A percentile compares a stretch with the other conserved stretches of the same genome.
Conservation (phyloP, 2,888 invertebrate species). For the Neoaliturus tenellus region DNA sequence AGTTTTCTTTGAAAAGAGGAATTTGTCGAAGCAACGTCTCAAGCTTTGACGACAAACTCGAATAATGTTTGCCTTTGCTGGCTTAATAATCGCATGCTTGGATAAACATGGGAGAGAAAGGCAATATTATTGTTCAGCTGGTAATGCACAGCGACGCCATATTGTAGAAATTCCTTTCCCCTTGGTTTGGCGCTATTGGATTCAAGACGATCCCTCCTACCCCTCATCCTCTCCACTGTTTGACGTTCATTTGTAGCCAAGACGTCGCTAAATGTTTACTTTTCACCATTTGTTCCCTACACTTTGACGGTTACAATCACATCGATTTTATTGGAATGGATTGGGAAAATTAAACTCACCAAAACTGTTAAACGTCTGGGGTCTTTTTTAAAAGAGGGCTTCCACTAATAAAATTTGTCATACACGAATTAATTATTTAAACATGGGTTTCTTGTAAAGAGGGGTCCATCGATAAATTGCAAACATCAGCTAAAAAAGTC, state of each 20-base stretch:
- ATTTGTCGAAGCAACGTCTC: slow-evolving; percentile 15
- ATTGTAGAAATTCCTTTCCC: slow-evolving; percentile 34
- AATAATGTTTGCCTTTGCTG: slow-evolving; percentile 48
- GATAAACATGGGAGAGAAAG: slow-evolving; percentile 38
- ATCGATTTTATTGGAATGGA: neutral
- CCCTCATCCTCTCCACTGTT: neutral
- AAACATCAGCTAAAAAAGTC: too few species aligned
- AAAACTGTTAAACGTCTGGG: too few species aligned
- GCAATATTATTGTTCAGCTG: slow-evolving; percentile 47
- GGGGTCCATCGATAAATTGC: too few species aligned
- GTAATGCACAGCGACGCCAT: slow-evolving; percentile 32
- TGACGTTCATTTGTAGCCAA: slow-evolving; percentile 5
- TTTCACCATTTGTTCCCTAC: neutral
- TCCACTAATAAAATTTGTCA: too few species aligned
- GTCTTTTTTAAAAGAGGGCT: too few species aligned
- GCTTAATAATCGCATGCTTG: slow-evolving; percentile 38
- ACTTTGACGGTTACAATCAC: neutral
- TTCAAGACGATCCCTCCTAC: slow-evolving; percentile 16
- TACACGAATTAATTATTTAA: too few species aligned
- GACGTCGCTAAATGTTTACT: neutral
- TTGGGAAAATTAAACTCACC: too few species aligned
- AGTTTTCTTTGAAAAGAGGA: slow-evolving; percentile 36
- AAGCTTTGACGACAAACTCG: slow-evolving; percentile 22
- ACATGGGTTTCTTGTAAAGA: too few species aligned
- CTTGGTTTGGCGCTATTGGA: slow-evolving; percentile 41